phyloP scores from a whole-genome alignment of 2,113 vertebrate genomes.

The human region DNA sequence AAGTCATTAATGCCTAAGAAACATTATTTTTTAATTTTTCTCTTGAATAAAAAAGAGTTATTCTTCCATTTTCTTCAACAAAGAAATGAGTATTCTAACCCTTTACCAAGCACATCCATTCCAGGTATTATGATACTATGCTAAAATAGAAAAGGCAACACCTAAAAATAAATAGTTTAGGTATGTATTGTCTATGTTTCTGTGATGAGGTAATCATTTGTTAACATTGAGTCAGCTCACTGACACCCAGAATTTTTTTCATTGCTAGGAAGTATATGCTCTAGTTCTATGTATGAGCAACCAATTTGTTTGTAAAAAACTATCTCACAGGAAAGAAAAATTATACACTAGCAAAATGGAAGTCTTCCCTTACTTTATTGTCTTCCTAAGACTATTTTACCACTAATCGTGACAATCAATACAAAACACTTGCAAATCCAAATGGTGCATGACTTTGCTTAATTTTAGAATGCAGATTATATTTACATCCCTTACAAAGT shows the following conservation, averaged over 20 bases:
- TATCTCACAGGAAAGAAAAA: background rate
- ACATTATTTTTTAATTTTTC: background rate
- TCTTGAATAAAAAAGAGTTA: conserved; percentile 3
- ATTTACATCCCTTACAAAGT: conserved; percentile 1
- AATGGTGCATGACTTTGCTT: background rate
- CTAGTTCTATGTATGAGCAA: background rate
- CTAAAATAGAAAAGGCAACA: background rate
- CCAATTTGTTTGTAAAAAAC: background rate
- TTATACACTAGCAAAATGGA: background rate
- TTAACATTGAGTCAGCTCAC: background rate
- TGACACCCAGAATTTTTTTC: background rate
- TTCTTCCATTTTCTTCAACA: background rate
- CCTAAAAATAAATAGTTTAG: background rate
- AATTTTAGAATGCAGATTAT: background rate
- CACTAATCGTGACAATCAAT: background rate
- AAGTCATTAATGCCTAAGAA: background rate
- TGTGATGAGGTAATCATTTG: background rate
- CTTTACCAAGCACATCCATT: background rate
- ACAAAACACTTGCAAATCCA: background rate
- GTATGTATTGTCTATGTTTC: background rate
- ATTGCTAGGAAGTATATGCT: background rate
- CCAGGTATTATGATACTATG: background rate
- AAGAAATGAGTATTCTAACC: background rate
- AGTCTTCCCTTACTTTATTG: background rate
- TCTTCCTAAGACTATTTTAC: background rate